Evolutionary conservation across 2,797 vertebrate species (phyloP).

Genomic region (Crenuchus spilurus): DNA sequence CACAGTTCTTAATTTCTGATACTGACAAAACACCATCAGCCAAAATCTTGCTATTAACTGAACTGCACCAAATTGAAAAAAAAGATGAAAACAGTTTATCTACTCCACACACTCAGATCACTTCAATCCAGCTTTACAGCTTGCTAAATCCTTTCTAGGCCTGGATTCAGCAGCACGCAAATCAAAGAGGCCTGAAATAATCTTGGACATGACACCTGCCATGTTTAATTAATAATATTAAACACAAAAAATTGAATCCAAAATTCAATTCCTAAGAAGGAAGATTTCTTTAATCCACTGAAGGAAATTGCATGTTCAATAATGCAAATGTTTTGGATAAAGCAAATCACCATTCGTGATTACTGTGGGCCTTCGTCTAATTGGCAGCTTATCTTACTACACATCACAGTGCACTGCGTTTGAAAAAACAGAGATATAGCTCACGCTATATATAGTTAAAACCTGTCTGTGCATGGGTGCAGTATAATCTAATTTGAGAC

Average conservation of each 20-base stretch:
- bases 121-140: slow-evolving; percentile 2
- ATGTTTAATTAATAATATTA: slow-evolving; percentile 10
- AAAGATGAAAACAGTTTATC: background rate
- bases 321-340: slow-evolving; percentile 5
- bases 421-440: too few species aligned
- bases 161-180: background rate
- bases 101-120: background rate
- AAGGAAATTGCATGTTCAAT: background rate
- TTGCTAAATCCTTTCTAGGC: background rate
- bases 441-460: too few species aligned
- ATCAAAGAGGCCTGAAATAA: background rate
- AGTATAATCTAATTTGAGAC: too few species aligned
- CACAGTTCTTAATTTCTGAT: background rate
- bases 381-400: background rate
- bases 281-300: slow-evolving; percentile 13
- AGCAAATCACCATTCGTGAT: background rate
- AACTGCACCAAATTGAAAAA: background rate
- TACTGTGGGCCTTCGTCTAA: too few species aligned
- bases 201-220: background rate
- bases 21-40: background rate
- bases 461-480: too few species aligned
- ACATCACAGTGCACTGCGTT: background rate
- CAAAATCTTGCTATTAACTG: background rate
- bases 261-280: background rate
- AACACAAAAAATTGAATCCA: slow-evolving; percentile 5